These are phyloP conservation scores for Antheraea mylitta DNA, from an alignment of 1,140 invertebrate species.

Conservation along the genomic window DNA sequence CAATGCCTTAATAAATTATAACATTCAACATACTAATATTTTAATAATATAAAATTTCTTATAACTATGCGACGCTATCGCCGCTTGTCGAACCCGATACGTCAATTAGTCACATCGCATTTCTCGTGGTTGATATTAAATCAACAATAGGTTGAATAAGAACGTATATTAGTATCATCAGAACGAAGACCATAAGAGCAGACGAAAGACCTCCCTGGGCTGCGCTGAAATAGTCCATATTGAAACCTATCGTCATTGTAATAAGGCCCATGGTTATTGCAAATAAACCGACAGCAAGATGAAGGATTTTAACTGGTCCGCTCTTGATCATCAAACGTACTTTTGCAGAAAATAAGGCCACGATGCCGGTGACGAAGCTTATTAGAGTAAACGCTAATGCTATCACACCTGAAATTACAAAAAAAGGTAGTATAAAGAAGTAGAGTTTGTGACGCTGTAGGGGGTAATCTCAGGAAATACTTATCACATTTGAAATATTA, in stretches of 20 bases:
- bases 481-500: too few species aligned
- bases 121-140: constrained; percentile 49
- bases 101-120: constrained; percentile 54
- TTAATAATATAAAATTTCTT: constrained; percentile 11
- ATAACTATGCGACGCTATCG: constrained; percentile 50
- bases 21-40: not conserved
- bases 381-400: constrained; percentile 60
- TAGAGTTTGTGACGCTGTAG: too few species aligned
- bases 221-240: constrained; percentile 55
- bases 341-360: constrained; percentile 68
- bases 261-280: constrained; percentile 63
- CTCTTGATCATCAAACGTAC: constrained; percentile 57
- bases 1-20: not conserved
- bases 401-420: constrained; percentile 66
- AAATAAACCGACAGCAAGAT: constrained; percentile 59
- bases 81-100: constrained; percentile 44
- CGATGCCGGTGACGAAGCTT: constrained; percentile 60
- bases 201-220: constrained; percentile 43
- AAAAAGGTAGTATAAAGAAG: too few species aligned
- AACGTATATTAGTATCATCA: constrained; percentile 58
- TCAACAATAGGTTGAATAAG: constrained; percentile 60
- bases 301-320: constrained; percentile 62
- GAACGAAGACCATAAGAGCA: constrained; percentile 54
- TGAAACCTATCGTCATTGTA: constrained; percentile 59
- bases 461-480: too few species aligned